Percentiles rank a stretch among this genome's conserved stretches.
Evolutionary conservation across 2,888 invertebrate genomes (phyloP).

Genomic region (Strigamia transsilvanica): DNA sequence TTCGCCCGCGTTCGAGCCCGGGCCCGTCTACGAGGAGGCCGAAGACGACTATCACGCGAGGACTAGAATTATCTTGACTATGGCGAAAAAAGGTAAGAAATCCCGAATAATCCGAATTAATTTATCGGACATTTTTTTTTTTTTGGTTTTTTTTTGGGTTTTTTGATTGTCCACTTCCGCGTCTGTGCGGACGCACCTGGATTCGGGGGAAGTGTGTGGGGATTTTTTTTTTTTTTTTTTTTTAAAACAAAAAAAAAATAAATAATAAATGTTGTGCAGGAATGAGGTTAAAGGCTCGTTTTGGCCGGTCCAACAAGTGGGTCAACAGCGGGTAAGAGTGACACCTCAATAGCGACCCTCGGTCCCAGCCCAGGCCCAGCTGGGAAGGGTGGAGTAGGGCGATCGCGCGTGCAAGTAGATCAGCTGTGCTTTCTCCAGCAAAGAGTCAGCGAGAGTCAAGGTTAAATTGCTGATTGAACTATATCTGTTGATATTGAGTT

Average conservation of each 20-base stretch:
- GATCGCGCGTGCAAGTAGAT: conserved; percentile 40
- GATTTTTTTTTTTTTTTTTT: not conserved
- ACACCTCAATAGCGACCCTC: not conserved
- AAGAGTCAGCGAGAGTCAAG: conserved; percentile 35
- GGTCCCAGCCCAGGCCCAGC: not conserved
- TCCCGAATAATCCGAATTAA: not conserved
- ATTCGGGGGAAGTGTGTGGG: not conserved
- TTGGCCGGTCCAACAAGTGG: not conserved
- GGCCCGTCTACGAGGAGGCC: conserved; percentile 68
- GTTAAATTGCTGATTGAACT: conserved; percentile 39
- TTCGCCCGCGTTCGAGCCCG: conserved; percentile 64
- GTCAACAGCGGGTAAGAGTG: not conserved
- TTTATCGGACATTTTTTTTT: too few species aligned
- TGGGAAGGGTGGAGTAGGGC: conserved; percentile 10
- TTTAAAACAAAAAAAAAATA: not conserved
- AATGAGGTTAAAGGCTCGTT: not conserved
- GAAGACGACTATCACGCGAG: conserved; percentile 75
- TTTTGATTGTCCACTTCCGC: not conserved
- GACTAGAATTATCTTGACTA: conserved; percentile 74
- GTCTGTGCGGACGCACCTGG: not conserved
- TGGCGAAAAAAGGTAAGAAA: conserved; percentile 70
- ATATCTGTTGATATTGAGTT: conserved; percentile 32
- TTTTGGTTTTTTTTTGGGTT: too few species aligned
- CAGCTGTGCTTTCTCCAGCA: conserved; percentile 39
- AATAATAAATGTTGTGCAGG: not conserved